Conservation (phyloP, 1,140 invertebrate species). For the Coelopa frigida region DNA sequence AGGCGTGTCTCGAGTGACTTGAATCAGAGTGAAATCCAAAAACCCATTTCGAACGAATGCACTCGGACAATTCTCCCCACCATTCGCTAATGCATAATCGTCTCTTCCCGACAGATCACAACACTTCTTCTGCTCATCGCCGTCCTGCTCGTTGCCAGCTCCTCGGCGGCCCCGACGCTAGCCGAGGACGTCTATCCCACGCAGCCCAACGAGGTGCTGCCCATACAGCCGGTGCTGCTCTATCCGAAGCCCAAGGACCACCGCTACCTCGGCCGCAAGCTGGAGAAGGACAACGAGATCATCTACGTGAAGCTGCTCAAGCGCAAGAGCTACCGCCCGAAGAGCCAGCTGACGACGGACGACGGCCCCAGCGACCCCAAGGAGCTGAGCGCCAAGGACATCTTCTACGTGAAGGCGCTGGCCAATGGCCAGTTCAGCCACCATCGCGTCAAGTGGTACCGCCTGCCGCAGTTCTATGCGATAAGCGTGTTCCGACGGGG, state of each 20-base stretch:
- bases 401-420: constrained; percentile 36
- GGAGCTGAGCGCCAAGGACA: constrained; percentile 28
- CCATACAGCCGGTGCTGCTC: constrained; percentile 32
- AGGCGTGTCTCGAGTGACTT: no score
- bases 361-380: constrained; percentile 11
- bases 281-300: constrained; percentile 23
- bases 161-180: no score
- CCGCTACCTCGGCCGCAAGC: constrained; percentile 19
- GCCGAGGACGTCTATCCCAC: constrained; percentile 2
- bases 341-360: constrained; percentile 19
- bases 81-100: no score
- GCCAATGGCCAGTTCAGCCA: constrained; percentile 36
- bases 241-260: constrained; percentile 20
- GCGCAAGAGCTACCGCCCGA: constrained; percentile 31
- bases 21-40: no score
- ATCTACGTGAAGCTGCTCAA: constrained; percentile 34
- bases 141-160: no score
- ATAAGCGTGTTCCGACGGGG: constrained; percentile 35
- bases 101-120: no score
- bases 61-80: no score
- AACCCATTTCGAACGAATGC: no score
- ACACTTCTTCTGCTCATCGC: no score
- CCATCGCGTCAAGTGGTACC: constrained; percentile 35
- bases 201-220: constrained; percentile 28
- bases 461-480: constrained; percentile 38